Evolutionary conservation across 37 sponge, comb jelly and placozoan genomes (phyloP).

Genomic region (Mnemiopsis leidyi): DNA sequence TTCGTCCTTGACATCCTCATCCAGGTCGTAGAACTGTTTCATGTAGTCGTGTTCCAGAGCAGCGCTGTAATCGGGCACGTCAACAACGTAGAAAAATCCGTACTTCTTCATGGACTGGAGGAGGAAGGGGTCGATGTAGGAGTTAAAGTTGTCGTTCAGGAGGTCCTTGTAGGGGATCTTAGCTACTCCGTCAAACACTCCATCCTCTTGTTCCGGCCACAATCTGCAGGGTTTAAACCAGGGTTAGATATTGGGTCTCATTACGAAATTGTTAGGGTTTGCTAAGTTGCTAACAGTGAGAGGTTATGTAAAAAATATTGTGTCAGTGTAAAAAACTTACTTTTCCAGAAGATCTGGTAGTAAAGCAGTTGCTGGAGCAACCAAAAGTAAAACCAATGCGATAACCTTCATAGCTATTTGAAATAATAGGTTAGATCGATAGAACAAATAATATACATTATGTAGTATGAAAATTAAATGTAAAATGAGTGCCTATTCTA

Average conservation of each 20-base stretch:
- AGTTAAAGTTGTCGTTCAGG: constrained; percentile 46
- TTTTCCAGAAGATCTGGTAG: background rate
- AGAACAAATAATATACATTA: no score
- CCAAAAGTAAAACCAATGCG: background rate
- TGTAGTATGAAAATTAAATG: no score
- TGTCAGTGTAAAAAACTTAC: background rate
- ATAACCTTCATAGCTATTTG: background rate
- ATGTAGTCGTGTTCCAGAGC: background rate
- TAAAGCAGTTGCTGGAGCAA: background rate
- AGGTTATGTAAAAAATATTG: background rate
- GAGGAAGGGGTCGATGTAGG: background rate
- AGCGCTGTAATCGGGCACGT: background rate
- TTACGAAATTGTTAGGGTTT: background rate
- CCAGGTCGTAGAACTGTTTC: constrained; percentile 24
- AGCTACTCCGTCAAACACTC: background rate
- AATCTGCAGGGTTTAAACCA: background rate
- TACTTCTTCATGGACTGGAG: constrained; percentile 6
- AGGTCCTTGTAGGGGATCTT: background rate
- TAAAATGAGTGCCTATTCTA: no score
- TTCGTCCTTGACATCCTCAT: background rate
- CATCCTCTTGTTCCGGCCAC: background rate
- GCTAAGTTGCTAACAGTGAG: background rate
- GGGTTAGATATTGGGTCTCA: background rate
- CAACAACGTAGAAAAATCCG: constrained; percentile 25
- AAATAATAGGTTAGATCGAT: no score